Evolutionary conservation across 2,888 invertebrate genomes (phyloP).

Genomic region (Tipula lateralis): DNA sequence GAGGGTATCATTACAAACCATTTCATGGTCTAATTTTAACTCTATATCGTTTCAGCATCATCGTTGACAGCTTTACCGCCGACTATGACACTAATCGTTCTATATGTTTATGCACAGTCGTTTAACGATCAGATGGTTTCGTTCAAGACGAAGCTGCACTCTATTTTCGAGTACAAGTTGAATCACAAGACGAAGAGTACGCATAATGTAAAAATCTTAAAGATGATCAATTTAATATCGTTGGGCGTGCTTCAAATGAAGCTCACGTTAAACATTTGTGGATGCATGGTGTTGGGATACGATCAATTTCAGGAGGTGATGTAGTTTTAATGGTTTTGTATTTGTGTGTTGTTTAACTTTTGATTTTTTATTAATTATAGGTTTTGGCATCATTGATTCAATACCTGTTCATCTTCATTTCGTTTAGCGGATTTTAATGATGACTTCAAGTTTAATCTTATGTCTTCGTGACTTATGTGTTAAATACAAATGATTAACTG

Average conservation of each 20-base stretch:
- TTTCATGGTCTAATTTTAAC: too few species aligned
- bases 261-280: not conserved
- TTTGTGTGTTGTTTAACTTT: too few species aligned
- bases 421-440: not conserved
- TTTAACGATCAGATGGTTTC: not conserved
- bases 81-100: not conserved
- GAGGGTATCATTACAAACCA: too few species aligned
- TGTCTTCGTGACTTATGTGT: too few species aligned
- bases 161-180: not conserved
- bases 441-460: too few species aligned
- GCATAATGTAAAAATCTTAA: not conserved
- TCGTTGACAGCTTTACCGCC: not conserved
- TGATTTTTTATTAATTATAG: not conserved
- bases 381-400: not conserved
- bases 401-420: not conserved
- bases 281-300: not conserved
- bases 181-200: not conserved
- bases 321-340: not conserved
- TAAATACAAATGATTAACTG: too few species aligned
- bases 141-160: not conserved
- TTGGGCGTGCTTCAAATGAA: not conserved
- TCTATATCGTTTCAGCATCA: not conserved
- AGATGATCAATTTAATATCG: not conserved
- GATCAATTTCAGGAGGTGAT: constrained; percentile 15
- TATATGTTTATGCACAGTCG: not conserved